phyloP scores from a whole-genome alignment of 2,797 vertebrate genomes.

The Bufotes viridis region DNA sequence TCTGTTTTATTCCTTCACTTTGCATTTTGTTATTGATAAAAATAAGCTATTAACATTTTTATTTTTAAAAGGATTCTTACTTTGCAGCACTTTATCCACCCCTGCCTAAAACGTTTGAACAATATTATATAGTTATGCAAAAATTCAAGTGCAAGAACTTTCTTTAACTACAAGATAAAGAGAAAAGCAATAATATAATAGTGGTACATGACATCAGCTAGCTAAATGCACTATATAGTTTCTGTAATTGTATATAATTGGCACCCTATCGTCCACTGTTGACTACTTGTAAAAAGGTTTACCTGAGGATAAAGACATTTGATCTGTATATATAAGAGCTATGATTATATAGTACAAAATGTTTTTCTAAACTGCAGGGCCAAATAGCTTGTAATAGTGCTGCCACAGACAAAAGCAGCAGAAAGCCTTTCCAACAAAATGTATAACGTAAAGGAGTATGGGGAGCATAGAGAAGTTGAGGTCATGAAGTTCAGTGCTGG shows the following conservation, averaged over 20 bases:
- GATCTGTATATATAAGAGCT: slow-evolving; percentile 6
- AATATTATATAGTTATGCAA: not conserved
- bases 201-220: not conserved
- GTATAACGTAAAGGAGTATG: not conserved
- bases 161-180: not conserved
- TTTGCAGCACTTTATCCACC: too few relatives aligned
- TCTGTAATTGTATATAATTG: slow-evolving; percentile 28
- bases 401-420: not conserved
- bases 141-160: not conserved
- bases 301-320: not conserved
- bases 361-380: not conserved
- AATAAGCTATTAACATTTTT: too few relatives aligned
- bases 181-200: not conserved
- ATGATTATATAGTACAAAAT: not conserved
- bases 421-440: not conserved
- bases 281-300: not conserved
- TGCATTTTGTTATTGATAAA: too few relatives aligned
- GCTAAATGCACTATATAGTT: not conserved
- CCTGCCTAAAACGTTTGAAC: not conserved
- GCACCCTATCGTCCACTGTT: not conserved
- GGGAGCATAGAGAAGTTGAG: not conserved
- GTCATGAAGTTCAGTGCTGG: not conserved
- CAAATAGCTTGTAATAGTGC: not conserved
- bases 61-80: too few relatives aligned
- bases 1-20: too few relatives aligned